These are phyloP conservation scores for Menura novaehollandiae DNA, from an alignment of 2,113 vertebrate genomes.

Conservation along the genomic window DNA sequence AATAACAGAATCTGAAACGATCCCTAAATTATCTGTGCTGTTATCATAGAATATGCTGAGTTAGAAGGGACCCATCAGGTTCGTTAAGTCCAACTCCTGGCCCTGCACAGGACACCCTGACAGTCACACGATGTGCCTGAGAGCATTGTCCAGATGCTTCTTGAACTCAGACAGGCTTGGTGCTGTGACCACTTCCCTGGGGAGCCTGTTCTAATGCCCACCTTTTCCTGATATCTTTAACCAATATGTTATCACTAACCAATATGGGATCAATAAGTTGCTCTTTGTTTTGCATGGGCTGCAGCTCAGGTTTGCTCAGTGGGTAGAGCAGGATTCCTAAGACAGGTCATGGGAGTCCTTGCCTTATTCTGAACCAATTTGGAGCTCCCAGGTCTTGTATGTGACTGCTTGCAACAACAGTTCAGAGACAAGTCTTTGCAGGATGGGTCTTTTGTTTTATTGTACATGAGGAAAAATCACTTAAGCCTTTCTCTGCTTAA, in stretches of 20 bases:
- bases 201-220: not conserved
- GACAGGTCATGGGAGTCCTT: not conserved
- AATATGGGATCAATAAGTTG: not conserved
- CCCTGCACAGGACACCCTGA: not conserved
- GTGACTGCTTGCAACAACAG: not conserved
- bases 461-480: not conserved
- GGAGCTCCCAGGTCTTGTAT: not conserved
- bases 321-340: not conserved
- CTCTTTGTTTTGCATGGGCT: not conserved
- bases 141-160: not conserved
- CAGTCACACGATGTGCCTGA: not conserved
- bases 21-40: not conserved
- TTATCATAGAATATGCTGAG: not conserved
- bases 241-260: not conserved
- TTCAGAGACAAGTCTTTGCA: slow-evolving; percentile 29
- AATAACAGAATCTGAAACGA: not conserved
- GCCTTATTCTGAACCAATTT: not conserved
- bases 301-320: not conserved
- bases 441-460: slow-evolving; percentile 29
- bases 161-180: not conserved
- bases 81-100: not conserved
- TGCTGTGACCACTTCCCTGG: not conserved
- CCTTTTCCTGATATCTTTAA: not conserved
- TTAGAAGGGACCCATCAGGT: not conserved
- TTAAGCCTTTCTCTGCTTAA: slow-evolving; percentile 41